phyloP scores from a whole-genome alignment of 2,888 invertebrate genomes.

The Amorpha juglandis region DNA sequence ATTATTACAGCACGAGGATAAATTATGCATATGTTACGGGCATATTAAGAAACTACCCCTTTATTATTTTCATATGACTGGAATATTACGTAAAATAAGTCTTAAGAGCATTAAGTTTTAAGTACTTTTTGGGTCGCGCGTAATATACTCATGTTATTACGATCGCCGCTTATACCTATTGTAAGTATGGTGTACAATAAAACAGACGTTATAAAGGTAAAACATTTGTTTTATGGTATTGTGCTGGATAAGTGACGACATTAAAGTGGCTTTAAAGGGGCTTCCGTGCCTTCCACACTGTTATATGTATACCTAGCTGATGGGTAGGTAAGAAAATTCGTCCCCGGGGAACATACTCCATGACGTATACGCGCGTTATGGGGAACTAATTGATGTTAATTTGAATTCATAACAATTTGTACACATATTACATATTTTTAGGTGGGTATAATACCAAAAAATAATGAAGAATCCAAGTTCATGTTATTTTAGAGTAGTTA shows the following conservation, averaged over 20 bases:
- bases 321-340: slow-evolving; percentile 14
- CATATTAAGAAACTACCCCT: too few species aligned
- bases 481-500: background rate
- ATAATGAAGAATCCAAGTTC: background rate
- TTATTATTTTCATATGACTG: too few species aligned
- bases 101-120: too few species aligned
- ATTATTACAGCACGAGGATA: too few species aligned
- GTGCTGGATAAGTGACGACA: slow-evolving; percentile 43
- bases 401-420: slow-evolving; percentile 2
- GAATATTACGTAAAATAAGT: too few species aligned
- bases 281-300: slow-evolving; percentile 41
- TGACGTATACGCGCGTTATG: slow-evolving; percentile 20
- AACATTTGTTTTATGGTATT: slow-evolving; percentile 44
- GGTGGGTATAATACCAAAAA: background rate
- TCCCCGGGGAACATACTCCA: slow-evolving; percentile 10
- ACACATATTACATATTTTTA: background rate
- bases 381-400: slow-evolving; percentile 17
- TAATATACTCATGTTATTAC: background rate
- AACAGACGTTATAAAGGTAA: slow-evolving; percentile 27
- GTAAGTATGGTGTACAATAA: slow-evolving; percentile 10
- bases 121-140: background rate
- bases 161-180: background rate
- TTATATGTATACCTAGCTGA: slow-evolving; percentile 11
- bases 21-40: too few species aligned
- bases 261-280: slow-evolving; percentile 45